phyloP scores from a whole-genome alignment of 1,140 invertebrate species.

The Cyclina sinensis region DNA sequence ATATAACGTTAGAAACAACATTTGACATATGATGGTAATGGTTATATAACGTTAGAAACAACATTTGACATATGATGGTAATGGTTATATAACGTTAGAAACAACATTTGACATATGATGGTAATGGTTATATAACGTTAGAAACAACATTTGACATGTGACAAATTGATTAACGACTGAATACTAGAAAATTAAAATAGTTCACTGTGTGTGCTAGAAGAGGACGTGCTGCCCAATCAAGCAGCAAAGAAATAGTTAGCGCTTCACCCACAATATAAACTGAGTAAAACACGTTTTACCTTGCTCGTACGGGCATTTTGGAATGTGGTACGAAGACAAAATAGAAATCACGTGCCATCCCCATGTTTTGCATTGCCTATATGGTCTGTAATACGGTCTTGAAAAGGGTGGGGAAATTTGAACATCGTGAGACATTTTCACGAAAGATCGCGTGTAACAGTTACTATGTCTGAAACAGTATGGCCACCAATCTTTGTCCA shows the following conservation, averaged over 20 bases:
- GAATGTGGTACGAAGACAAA: slow-evolving; percentile 38
- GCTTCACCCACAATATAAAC: too few species aligned
- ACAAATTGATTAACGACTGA: too few species aligned
- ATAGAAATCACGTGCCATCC: neutral
- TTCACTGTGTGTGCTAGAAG: neutral
- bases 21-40: too few species aligned
- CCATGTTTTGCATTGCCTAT: slow-evolving; percentile 33
- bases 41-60: too few species aligned
- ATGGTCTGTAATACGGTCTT: slow-evolving; percentile 16
- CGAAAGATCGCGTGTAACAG: slow-evolving; percentile 47
- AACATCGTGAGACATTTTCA: slow-evolving; percentile 32
- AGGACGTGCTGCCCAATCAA: neutral
- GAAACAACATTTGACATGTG: neutral
- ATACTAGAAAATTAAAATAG: neutral
- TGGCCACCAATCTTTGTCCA: slow-evolving; percentile 51
- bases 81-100: too few species aligned
- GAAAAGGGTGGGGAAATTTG: slow-evolving; percentile 44
- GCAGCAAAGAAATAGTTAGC: too few species aligned
- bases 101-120: too few species aligned
- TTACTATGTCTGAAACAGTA: slow-evolving; percentile 36
- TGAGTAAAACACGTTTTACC: too few species aligned
- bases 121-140: too few species aligned
- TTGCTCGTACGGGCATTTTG: slow-evolving; percentile 45
- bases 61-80: too few species aligned
- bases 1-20: too few species aligned